Conservation (phyloP, 2,113 vertebrate genomes). For the Tautogolabrus adspersus region DNA sequence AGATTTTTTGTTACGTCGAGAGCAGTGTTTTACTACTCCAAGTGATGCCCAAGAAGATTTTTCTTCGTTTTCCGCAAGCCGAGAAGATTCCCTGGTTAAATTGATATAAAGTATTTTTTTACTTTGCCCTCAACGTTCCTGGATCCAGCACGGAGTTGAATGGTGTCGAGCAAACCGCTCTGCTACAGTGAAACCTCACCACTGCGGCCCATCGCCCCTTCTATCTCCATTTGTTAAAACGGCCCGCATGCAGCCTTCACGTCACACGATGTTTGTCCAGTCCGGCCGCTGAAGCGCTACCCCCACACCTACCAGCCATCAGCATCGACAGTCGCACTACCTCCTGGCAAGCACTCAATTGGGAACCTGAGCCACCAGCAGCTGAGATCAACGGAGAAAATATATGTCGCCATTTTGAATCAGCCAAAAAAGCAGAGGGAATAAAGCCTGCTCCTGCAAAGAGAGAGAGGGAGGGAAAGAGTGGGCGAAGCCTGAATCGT, state of each 20-base stretch:
- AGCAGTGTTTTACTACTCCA: constrained; percentile 44
- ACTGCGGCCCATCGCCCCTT: constrained; percentile 34
- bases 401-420: constrained; percentile 66
- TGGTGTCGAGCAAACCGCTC: constrained; percentile 42
- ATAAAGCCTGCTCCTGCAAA: constrained; percentile 61
- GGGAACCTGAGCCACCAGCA: constrained; percentile 65
- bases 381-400: constrained; percentile 55
- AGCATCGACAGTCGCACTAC: constrained; percentile 54
- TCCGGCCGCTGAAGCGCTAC: constrained; percentile 35
- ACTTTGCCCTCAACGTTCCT: constrained; percentile 24
- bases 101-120: constrained; percentile 25
- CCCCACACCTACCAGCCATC: constrained; percentile 44
- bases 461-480: constrained; percentile 65
- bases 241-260: constrained; percentile 53
- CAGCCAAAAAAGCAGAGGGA: constrained; percentile 62
- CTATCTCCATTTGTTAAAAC: constrained; percentile 34
- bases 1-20: constrained; percentile 3
- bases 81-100: constrained; percentile 60
- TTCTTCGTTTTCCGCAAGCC: constrained; percentile 41
- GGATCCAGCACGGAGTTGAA: constrained; percentile 42
- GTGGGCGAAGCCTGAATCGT: constrained; percentile 70
- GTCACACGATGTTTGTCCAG: constrained; percentile 23
- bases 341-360: constrained; percentile 58
- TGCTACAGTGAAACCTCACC: constrained; percentile 28
- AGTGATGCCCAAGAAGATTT: constrained; percentile 51